phyloP scores from a whole-genome alignment of 2,888 invertebrate genomes.

The Harpagoxenus sublaevis region DNA sequence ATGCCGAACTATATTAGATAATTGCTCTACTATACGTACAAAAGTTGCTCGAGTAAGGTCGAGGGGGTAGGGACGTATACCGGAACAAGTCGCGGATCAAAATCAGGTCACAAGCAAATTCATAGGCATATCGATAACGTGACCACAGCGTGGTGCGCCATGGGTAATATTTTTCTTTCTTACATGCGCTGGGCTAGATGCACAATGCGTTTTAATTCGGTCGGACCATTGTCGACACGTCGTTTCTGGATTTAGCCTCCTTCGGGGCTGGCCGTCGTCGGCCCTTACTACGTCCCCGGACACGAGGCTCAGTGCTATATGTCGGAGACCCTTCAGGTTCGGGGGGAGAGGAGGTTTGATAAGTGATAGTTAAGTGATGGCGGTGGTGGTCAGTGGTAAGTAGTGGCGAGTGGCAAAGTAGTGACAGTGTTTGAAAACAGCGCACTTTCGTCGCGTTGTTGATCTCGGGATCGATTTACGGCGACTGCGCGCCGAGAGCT shows the following conservation, averaged over 20 bases:
- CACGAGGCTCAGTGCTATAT: constrained; percentile 87
- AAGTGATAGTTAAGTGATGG: constrained; percentile 73
- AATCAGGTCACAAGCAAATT: constrained; percentile 49
- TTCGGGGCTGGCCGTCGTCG: constrained; percentile 85
- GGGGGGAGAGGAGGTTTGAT: constrained; percentile 35
- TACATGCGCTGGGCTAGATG: constrained; percentile 86
- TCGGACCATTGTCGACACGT: constrained; percentile 78
- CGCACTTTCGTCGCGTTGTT: constrained; percentile 64
- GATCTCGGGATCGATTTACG: constrained; percentile 50
- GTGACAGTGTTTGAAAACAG: constrained; percentile 69
- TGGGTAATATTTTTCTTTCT: constrained; percentile 73
- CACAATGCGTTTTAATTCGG: constrained; percentile 87
- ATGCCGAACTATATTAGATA: constrained; percentile 59
- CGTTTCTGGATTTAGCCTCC: constrained; percentile 82
- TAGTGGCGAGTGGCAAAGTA: constrained; percentile 65
- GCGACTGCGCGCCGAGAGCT: constrained; percentile 48
- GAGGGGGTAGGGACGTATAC: background rate
- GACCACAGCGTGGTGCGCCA: constrained; percentile 70
- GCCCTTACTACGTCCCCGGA: constrained; percentile 86
- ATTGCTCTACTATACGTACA: constrained; percentile 57
- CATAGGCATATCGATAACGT: constrained; percentile 70
- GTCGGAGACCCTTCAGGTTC: constrained; percentile 81
- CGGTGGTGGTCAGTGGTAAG: constrained; percentile 66
- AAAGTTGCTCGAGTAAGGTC: constrained; percentile 43
- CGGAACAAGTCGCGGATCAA: constrained; percentile 14